Conservation (phyloP, 2,888 invertebrate genomes). For the Nomada ruficornis region DNA sequence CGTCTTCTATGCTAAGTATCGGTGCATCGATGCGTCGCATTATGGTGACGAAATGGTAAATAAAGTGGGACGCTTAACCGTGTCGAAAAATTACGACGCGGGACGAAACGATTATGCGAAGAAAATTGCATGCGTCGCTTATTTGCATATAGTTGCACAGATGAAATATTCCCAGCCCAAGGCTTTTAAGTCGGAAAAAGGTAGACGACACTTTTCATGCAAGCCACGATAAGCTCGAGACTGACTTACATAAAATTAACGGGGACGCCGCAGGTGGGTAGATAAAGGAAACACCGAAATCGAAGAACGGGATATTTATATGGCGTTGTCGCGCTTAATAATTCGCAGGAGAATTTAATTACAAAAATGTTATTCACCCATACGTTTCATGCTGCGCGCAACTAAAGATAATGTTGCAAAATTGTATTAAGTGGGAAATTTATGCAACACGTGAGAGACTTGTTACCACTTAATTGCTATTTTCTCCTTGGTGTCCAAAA, state of each 20-base stretch:
- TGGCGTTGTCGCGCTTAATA: neutral
- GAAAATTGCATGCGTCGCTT: constrained; percentile 33
- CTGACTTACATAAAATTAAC: neutral
- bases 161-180: constrained; percentile 15
- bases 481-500: too few relatives aligned
- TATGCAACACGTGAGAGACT: too few relatives aligned
- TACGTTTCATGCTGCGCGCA: too few relatives aligned
- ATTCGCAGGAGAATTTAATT: neutral
- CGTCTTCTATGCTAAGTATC: neutral
- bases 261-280: neutral
- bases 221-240: neutral
- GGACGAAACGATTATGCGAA: constrained; percentile 38
- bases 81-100: constrained; percentile 43
- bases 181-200: constrained; percentile 7
- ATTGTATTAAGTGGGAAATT: too few relatives aligned
- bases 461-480: too few relatives aligned
- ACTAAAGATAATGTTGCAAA: too few relatives aligned
- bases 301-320: neutral
- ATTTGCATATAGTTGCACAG: constrained; percentile 35
- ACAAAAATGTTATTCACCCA: too few relatives aligned
- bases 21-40: neutral
- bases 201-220: constrained; percentile 16
- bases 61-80: constrained; percentile 44
- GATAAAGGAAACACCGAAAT: neutral
- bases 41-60: constrained; percentile 37